phyloP scores from a whole-genome alignment of 1,140 invertebrate species.

The Agrypnia vestita region DNA sequence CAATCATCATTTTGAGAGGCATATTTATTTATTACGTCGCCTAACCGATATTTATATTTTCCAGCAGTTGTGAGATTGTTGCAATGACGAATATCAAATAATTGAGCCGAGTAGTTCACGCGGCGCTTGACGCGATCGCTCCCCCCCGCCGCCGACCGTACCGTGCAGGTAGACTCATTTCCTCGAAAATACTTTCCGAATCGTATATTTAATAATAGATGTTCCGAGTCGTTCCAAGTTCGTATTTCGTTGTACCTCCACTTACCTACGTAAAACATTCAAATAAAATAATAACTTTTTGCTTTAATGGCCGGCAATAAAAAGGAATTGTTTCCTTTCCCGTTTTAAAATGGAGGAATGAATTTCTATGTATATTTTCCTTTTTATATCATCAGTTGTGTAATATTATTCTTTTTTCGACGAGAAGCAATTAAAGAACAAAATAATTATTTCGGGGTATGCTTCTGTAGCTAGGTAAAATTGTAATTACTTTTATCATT shows the following conservation, averaged over 20 bases:
- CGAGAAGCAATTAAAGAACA: too few species aligned
- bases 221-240: slow-evolving; percentile 40
- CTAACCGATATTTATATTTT: too few species aligned
- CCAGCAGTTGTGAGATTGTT: too few species aligned
- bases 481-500: too few species aligned
- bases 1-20: too few species aligned
- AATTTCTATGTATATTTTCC: slow-evolving; percentile 51
- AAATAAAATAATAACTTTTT: slow-evolving; percentile 60
- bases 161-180: slow-evolving; percentile 8
- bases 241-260: slow-evolving; percentile 50
- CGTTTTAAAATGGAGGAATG: slow-evolving; percentile 58
- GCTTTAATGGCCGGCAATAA: slow-evolving; percentile 59
- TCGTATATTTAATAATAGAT: slow-evolving; percentile 55
- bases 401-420: slow-evolving; percentile 22
- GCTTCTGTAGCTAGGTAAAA: too few species aligned
- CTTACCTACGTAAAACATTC: slow-evolving; percentile 59
- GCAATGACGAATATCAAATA: background rate
- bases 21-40: too few species aligned
- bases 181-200: slow-evolving; percentile 49
- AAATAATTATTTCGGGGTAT: too few species aligned
- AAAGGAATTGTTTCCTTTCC: slow-evolving; percentile 58
- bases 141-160: background rate
- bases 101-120: background rate
- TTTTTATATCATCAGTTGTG: slow-evolving; percentile 51
- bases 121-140: background rate